These are phyloP conservation scores for Drosophila micromelanica DNA, from an alignment of 1,140 invertebrate genomes.

Conservation along the genomic window DNA sequence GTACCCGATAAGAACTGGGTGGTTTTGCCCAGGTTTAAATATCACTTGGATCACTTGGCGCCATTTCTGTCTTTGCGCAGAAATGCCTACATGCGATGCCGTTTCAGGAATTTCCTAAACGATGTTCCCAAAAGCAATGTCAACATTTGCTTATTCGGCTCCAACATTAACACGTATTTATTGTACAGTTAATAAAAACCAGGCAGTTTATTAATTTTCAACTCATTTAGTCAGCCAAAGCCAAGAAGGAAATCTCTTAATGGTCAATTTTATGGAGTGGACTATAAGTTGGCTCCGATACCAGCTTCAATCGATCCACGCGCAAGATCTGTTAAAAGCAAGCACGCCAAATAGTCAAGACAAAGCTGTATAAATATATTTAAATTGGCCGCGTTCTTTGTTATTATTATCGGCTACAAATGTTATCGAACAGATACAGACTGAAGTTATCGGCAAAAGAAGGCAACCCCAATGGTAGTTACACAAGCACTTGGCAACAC, in stretches of 20 bases:
- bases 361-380: background rate
- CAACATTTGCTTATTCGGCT: conserved; percentile 29
- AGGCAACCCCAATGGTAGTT: conserved; percentile 34
- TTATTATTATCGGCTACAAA: conserved; percentile 18
- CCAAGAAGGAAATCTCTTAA: conserved; percentile 64
- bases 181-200: background rate
- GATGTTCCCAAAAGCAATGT: conserved; percentile 59
- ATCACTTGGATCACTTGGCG: conserved; percentile 59
- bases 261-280: conserved; percentile 69
- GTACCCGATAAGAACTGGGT: conserved; percentile 51
- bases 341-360: background rate
- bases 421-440: conserved; percentile 38
- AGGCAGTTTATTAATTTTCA: background rate
- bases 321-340: background rate
- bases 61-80: conserved; percentile 40
- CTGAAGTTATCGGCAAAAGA: conserved; percentile 21
- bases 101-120: conserved; percentile 56
- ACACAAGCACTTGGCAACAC: conserved; percentile 38
- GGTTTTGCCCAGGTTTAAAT: conserved; percentile 58
- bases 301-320: conserved; percentile 51
- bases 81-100: conserved; percentile 52
- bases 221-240: conserved; percentile 45
- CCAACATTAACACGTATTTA: conserved; percentile 29
- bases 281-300: conserved; percentile 69
- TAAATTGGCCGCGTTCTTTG: background rate